phyloP scores from a whole-genome alignment of 2,888 invertebrate species.

The Malacosoma neustria region DNA sequence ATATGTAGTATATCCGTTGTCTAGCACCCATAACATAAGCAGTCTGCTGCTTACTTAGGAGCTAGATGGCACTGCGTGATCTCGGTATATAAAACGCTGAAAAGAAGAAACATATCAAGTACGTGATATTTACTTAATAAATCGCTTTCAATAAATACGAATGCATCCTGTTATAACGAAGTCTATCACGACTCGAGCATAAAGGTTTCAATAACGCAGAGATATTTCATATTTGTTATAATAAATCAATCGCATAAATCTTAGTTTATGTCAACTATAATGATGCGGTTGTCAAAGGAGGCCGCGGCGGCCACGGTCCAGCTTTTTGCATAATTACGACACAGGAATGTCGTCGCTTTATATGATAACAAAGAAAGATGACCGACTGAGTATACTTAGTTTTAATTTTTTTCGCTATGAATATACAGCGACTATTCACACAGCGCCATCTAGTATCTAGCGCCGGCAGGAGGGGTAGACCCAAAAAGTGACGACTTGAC shows the following conservation, averaged over 20 bases:
- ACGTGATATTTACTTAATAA: no score
- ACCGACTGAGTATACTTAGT: constrained; percentile 44
- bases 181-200: constrained; percentile 11
- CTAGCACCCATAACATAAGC: no score
- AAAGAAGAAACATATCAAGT: no score
- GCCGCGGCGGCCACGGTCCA: constrained; percentile 62
- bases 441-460: no score
- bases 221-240: constrained; percentile 57
- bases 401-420: constrained; percentile 20
- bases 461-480: no score
- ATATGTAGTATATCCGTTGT: no score
- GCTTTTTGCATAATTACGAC: constrained; percentile 71
- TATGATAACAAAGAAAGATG: constrained; percentile 71
- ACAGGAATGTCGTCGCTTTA: constrained; percentile 64
- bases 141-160: constrained; percentile 23
- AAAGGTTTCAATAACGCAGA: constrained; percentile 3
- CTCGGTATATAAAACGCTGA: no score
- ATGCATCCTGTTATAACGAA: constrained; percentile 22
- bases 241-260: constrained; percentile 66
- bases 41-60: no score
- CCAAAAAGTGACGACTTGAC: no score
- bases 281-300: constrained; percentile 65
- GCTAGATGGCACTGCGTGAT: no score
- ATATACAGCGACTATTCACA: no score
- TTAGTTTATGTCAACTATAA: constrained; percentile 68